A percentile compares a stretch with the other conserved stretches of the same genome.
phyloP scores from a whole-genome alignment of 2,113 vertebrate genomes.

The Podiceps cristatus region DNA sequence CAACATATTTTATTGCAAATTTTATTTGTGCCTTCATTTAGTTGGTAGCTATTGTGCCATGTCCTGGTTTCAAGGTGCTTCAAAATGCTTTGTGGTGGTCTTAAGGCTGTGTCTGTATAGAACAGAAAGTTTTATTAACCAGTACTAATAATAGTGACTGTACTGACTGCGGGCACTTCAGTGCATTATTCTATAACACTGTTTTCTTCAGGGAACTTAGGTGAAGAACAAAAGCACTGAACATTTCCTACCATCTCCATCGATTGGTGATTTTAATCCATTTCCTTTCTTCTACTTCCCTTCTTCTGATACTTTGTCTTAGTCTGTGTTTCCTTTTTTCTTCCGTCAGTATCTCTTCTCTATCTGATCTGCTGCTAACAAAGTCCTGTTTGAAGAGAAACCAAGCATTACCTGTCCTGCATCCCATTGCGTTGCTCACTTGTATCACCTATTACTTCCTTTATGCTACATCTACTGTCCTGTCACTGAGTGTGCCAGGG shows the following conservation, averaged over 20 bases:
- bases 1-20: neutral
- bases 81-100: neutral
- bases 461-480: neutral
- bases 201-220: neutral
- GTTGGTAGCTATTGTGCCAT: neutral
- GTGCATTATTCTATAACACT: neutral
- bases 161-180: neutral
- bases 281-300: neutral
- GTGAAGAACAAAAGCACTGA: neutral
- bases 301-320: neutral
- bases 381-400: neutral
- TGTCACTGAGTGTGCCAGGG: neutral
- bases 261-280: neutral
- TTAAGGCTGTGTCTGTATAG: neutral
- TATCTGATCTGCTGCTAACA: neutral
- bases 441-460: neutral
- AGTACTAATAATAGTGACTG: neutral
- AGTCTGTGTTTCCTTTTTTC: neutral
- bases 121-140: slow-evolving; percentile 19
- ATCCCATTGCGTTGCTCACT: neutral
- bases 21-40: neutral
- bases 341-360: neutral
- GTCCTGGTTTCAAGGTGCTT: neutral
- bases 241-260: neutral
- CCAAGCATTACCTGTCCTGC: neutral